These are phyloP conservation scores for Trichonephila clavipes DNA, from an alignment of 1,140 invertebrate species.

Conservation along the genomic window DNA sequence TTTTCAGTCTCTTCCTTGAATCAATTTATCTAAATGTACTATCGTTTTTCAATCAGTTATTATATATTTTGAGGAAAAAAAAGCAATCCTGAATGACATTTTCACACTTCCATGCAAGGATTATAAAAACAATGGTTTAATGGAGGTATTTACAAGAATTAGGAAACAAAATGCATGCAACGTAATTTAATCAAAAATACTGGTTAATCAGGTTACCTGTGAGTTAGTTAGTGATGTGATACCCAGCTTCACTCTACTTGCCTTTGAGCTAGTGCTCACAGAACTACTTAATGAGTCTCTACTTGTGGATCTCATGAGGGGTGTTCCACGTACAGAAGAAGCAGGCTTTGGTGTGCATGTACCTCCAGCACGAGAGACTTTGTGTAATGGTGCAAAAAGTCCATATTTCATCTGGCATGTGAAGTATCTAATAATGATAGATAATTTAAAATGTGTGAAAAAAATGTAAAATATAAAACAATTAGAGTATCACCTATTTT, in stretches of 20 bases:
- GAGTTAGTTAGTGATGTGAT: slow-evolving; percentile 84
- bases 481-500: too few relatives aligned
- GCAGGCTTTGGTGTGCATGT: slow-evolving; percentile 77
- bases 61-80: neutral
- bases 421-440: slow-evolving; percentile 89
- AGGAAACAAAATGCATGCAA: neutral
- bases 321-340: slow-evolving; percentile 82
- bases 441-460: neutral
- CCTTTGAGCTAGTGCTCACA: slow-evolving; percentile 87
- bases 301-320: slow-evolving; percentile 83
- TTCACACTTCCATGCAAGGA: neutral
- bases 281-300: slow-evolving; percentile 91
- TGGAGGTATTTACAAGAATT: neutral
- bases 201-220: slow-evolving; percentile 60
- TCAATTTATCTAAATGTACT: neutral
- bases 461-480: neutral
- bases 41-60: neutral
- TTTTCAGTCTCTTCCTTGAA: neutral
- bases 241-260: slow-evolving; percentile 86
- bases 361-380: slow-evolving; percentile 85
- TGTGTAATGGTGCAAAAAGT: slow-evolving; percentile 93
- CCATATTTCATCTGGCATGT: slow-evolving; percentile 94
- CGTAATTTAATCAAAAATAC: neutral
- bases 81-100: neutral
- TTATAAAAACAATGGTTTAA: neutral